Evolutionary conservation across 2,888 invertebrate genomes (phyloP).

Genomic region (Aproaerema taeniolella): DNA sequence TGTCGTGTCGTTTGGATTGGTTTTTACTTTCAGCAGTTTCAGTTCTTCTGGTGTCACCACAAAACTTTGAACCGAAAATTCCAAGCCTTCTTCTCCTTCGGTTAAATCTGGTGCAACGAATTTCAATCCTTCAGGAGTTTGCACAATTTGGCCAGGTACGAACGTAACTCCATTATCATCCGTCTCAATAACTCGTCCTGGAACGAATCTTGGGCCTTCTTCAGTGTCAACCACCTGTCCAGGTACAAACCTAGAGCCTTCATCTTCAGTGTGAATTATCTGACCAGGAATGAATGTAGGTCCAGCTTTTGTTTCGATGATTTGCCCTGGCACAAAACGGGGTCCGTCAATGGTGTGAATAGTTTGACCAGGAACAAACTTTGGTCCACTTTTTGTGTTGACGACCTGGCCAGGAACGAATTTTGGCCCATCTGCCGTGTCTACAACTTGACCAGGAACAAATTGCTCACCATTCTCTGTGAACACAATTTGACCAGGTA

Average conservation of each 20-base stretch:
- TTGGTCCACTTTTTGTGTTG: conserved; percentile 80
- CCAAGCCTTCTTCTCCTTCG: conserved; percentile 81
- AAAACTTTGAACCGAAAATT: conserved; percentile 85
- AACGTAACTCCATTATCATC: conserved; percentile 84
- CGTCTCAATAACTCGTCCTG: conserved; percentile 84
- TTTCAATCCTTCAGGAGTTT: conserved; percentile 83
- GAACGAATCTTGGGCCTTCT: conserved; percentile 83
- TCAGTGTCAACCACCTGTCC: conserved; percentile 85
- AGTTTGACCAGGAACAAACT: conserved; percentile 84
- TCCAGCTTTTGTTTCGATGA: conserved; percentile 84
- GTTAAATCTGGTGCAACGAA: conserved; percentile 83
- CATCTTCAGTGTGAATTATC: conserved; percentile 81
- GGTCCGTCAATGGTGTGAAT: conserved; percentile 83
- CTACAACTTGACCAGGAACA: conserved; percentile 84
- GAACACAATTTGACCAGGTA: conserved; percentile 82
- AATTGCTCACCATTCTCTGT: conserved; percentile 84
- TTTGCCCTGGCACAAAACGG: conserved; percentile 87
- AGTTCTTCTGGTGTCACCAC: conserved; percentile 72
- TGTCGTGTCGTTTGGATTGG: conserved; percentile 68
- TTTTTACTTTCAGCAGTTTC: conserved; percentile 67
- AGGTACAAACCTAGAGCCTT: conserved; percentile 78
- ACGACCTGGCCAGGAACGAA: conserved; percentile 89
- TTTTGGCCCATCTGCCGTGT: conserved; percentile 81
- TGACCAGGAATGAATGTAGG: conserved; percentile 88
- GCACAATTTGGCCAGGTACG: conserved; percentile 86